Percentiles rank a stretch among this genome's conserved stretches.
phyloP scores from a whole-genome alignment of 2,888 invertebrate genomes.

The Machimus rusticus region DNA sequence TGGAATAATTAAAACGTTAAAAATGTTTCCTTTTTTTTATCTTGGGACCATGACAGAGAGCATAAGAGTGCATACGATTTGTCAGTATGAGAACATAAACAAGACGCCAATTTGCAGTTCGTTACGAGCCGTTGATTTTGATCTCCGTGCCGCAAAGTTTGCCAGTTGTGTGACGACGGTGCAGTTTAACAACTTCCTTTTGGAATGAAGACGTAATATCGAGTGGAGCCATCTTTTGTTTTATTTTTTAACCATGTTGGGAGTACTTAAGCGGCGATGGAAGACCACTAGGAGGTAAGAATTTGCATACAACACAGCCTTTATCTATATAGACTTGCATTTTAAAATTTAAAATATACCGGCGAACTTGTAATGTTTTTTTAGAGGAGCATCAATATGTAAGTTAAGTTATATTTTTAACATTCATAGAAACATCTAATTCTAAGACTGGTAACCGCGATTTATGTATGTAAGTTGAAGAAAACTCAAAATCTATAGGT shows the following conservation, averaged over 20 bases:
- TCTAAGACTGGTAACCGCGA: too few relatives aligned
- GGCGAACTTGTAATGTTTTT: too few relatives aligned
- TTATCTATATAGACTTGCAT: background rate
- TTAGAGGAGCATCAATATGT: too few relatives aligned
- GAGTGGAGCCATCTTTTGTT: background rate
- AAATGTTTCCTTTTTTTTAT: background rate
- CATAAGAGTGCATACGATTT: background rate
- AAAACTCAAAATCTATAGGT: too few relatives aligned
- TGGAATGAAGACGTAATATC: slow-evolving; percentile 26
- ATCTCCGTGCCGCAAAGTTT: background rate
- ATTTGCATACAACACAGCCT: background rate
- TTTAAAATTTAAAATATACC: too few relatives aligned
- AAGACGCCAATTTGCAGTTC: slow-evolving; percentile 10
- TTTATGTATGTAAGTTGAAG: too few relatives aligned
- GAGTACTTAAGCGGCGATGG: slow-evolving; percentile 41
- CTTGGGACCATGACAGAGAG: background rate
- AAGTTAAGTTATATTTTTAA: too few relatives aligned
- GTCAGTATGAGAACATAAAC: background rate
- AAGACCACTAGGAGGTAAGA: slow-evolving; percentile 35
- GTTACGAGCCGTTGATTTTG: background rate
- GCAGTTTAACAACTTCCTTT: background rate
- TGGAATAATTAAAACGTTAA: background rate
- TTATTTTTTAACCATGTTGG: slow-evolving; percentile 33
- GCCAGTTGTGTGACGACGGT: background rate
- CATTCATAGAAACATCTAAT: too few relatives aligned